phyloP scores from a whole-genome alignment of 2,888 invertebrate species.

The Aquatica leii region DNA sequence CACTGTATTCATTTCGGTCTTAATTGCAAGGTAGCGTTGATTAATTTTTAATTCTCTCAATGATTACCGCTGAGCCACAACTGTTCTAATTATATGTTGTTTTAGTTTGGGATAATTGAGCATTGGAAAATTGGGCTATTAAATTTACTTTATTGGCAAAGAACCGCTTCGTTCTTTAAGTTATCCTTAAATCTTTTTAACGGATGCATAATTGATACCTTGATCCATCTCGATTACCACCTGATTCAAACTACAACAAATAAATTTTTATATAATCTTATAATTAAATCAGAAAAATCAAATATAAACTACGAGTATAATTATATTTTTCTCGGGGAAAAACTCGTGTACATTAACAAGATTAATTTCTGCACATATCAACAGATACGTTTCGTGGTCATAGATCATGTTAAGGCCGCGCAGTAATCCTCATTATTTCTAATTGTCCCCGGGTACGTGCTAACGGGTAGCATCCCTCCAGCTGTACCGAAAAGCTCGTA shows the following conservation, averaged over 20 bases:
- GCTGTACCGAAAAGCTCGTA: constrained; percentile 19
- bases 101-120: constrained; percentile 41
- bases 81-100: constrained; percentile 56
- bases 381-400: constrained; percentile 42
- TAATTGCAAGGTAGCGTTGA: constrained; percentile 55
- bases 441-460: constrained; percentile 58
- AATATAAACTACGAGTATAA: not conserved
- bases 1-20: constrained; percentile 42
- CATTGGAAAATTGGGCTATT: constrained; percentile 44
- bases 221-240: constrained; percentile 21
- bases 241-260: constrained; percentile 21
- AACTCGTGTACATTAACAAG: constrained; percentile 19
- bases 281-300: constrained; percentile 4
- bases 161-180: constrained; percentile 23
- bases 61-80: constrained; percentile 54
- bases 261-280: constrained; percentile 19
- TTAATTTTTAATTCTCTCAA: constrained; percentile 57
- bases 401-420: constrained; percentile 56
- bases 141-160: constrained; percentile 35
- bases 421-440: constrained; percentile 60
- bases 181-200: constrained; percentile 29
- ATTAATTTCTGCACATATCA: constrained; percentile 45
- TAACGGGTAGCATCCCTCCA: constrained; percentile 51
- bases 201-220: constrained; percentile 28
- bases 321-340: constrained; percentile 12